Evolutionary conservation across 1,140 invertebrate genomes (phyloP), one percentile per base, ranked within the genome.

Genomic region (Maconellicoccus hirsutus): DNA sequence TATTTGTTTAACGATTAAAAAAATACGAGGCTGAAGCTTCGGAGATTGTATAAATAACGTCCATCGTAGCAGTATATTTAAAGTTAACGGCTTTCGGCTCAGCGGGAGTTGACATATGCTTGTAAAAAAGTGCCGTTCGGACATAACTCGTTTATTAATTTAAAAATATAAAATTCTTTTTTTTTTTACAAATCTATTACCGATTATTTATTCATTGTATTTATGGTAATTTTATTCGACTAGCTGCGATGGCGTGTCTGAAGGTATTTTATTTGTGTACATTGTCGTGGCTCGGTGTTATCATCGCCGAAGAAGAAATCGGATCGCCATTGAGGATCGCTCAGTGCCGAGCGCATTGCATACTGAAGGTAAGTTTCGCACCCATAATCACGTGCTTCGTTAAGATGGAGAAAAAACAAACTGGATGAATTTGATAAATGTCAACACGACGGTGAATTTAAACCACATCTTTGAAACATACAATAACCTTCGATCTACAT

Each of bases 321-420:
- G 85, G 84, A 70, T 86, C 85, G 74, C 85, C 86, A 23, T 78
- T 87, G 71, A 82, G 85, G 74, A 85, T 86, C 72, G 86, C 86
- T 70, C 85, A 86, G 76, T 87, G 86, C 77, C 79, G 86, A 78
- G 85, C 85, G 61, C 84, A 84, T 72, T 87, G 86, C 79, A 82
- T 87, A 73, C 82, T 85, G 82, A 85, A 83, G 84, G 86, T 87
- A 81, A 81, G 79, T 77, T 33, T n/a, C n/a, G n/a, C n/a, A n/a
- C n/a, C n/a, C n/a, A n/a, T n/a, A n/a, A n/a, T n/a, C n/a, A n/a
- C n/a, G n/a, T n/a, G n/a, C n/a, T n/a, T n/a, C n/a, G n/a, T n/a
- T n/a, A n/a, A n/a, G n/a, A n/a, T n/a, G n/a, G n/a, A n/a, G n/a
- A n/a, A n/a, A n/a, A n/a, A n/a, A n/a, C n/a, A n/a, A n/a, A n/a